Percentiles rank a stretch among this genome's conserved stretches.
Evolutionary conservation across 2,113 vertebrate species (phyloP).

Genomic region (Myotis davidii): DNA sequence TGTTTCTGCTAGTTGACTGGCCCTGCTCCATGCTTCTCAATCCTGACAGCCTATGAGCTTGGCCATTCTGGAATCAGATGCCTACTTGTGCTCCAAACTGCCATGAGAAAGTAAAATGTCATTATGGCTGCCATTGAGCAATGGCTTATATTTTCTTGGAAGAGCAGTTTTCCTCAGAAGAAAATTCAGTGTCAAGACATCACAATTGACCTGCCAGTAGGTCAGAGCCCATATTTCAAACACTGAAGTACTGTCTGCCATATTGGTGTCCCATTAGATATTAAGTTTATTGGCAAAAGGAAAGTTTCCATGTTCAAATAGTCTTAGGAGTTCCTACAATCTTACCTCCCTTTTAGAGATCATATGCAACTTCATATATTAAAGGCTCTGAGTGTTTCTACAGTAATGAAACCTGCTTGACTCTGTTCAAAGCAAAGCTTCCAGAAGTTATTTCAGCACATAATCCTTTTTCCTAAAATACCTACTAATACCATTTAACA

Average conservation of each 20-base stretch:
- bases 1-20: background rate
- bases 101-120: background rate
- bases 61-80: background rate
- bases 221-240: background rate
- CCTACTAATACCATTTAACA: background rate
- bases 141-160: background rate
- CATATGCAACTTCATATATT: background rate
- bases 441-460: background rate
- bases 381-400: background rate
- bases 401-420: background rate
- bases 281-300: background rate
- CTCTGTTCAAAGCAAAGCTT: conserved; percentile 46
- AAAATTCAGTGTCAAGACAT: background rate
- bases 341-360: background rate
- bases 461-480: background rate
- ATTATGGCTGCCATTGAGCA: background rate
- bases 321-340: background rate
- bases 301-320: background rate
- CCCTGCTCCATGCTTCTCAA: background rate
- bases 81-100: background rate
- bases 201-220: background rate
- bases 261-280: background rate
- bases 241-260: background rate
- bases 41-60: background rate
- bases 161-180: background rate